Evolutionary conservation across 2,888 invertebrate species (phyloP).

Genomic region (Onthophagus sagittarius): DNA sequence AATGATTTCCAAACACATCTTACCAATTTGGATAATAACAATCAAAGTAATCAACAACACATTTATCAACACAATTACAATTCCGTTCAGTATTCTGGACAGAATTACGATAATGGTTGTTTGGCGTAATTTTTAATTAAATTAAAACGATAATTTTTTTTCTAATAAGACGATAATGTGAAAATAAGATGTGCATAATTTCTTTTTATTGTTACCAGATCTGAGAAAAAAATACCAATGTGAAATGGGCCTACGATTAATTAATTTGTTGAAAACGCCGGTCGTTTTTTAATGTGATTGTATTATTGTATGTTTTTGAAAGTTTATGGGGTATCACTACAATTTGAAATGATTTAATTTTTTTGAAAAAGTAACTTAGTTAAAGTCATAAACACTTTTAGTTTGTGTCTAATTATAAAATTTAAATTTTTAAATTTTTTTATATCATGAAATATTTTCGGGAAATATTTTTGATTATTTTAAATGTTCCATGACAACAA

Average conservation of each 20-base stretch:
- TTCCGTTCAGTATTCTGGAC: constrained; percentile 53
- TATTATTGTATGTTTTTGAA: constrained; percentile 17
- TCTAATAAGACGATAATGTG: constrained; percentile 12
- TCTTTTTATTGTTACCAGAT: constrained; percentile 44
- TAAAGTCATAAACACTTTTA: too few species aligned
- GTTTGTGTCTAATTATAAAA: too few species aligned
- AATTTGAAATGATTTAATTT: too few species aligned
- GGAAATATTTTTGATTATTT: too few species aligned
- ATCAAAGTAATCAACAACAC: not conserved
- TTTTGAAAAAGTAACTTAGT: too few species aligned
- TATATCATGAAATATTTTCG: too few species aligned
- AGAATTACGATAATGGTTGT: constrained; percentile 56
- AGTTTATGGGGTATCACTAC: not conserved
- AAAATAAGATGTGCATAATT: not conserved
- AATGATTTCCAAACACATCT: constrained; percentile 55
- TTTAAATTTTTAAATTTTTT: too few species aligned
- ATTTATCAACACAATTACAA: constrained; percentile 49
- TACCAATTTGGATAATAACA: constrained; percentile 51
- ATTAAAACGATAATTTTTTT: not conserved
- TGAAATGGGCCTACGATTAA: constrained; percentile 14
- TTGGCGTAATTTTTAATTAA: constrained; percentile 51
- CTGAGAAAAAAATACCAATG: constrained; percentile 36
- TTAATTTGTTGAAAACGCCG: not conserved
- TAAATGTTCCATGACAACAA: too few species aligned
- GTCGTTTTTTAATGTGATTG: not conserved